Evolutionary conservation across 2,113 vertebrate genomes (phyloP).

Genomic region (Tyrannus savana): DNA sequence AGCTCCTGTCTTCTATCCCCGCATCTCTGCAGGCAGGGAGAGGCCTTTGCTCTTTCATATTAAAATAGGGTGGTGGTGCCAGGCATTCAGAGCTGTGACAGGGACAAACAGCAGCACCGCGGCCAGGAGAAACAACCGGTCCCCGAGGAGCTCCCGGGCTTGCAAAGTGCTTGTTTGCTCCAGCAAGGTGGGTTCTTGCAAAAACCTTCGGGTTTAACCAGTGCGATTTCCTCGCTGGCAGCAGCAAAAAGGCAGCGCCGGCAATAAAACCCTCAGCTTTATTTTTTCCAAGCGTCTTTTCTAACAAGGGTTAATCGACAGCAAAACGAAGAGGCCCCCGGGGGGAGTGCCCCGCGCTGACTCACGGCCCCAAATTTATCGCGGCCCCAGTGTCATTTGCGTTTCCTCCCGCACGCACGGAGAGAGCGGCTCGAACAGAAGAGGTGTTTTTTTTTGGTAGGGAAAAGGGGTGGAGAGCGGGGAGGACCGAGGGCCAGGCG

Average conservation of each 20-base stretch:
- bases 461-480: slow-evolving; percentile 65
- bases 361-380: slow-evolving; percentile 12
- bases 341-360: slow-evolving; percentile 15
- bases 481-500: slow-evolving; percentile 18
- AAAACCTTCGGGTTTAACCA: neutral
- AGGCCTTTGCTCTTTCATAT: too few relatives aligned
- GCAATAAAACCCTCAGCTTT: neutral
- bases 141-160: slow-evolving; percentile 18
- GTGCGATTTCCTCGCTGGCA: slow-evolving; percentile 8
- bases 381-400: neutral
- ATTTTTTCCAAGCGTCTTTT: slow-evolving; percentile 27
- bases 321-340: slow-evolving; percentile 18
- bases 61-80: neutral
- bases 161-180: slow-evolving; percentile 36
- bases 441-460: neutral
- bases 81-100: slow-evolving; percentile 44
- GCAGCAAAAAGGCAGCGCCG: neutral
- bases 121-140: neutral
- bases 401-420: slow-evolving; percentile 9
- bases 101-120: slow-evolving; percentile 22
- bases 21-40: too few relatives aligned
- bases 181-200: neutral
- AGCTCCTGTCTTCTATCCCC: too few relatives aligned
- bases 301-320: slow-evolving; percentile 47
- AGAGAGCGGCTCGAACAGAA: neutral